Evolutionary conservation across 2,113 vertebrate genomes (phyloP).

Genomic region (Microtus montanus): DNA sequence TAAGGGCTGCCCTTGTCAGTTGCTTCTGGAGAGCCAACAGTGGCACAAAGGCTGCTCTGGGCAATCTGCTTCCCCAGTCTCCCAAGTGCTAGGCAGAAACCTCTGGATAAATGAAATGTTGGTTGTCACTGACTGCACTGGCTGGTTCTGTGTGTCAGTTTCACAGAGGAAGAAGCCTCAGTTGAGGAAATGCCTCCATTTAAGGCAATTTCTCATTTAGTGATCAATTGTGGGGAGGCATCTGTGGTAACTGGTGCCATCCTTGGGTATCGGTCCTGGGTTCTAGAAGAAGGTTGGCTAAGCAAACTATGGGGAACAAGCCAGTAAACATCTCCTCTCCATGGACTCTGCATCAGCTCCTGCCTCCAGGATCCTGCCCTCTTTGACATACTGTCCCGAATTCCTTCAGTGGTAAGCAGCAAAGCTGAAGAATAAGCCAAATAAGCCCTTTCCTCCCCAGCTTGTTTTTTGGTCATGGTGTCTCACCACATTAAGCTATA

Average conservation of each 20-base stretch:
- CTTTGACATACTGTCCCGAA: neutral
- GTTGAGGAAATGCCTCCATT: neutral
- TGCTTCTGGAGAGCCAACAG: neutral
- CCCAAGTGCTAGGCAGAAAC: neutral
- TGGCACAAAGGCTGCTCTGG: neutral
- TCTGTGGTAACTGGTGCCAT: neutral
- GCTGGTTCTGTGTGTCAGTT: neutral
- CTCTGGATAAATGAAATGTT: neutral
- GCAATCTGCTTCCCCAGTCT: neutral
- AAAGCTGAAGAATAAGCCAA: neutral
- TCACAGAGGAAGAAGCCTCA: neutral
- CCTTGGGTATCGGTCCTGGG: neutral
- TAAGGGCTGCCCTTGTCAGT: neutral
- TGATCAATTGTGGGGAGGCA: neutral
- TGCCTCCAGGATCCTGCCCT: neutral
- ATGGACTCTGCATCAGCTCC: neutral
- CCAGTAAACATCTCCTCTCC: neutral
- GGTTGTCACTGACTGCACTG: neutral
- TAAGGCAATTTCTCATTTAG: neutral
- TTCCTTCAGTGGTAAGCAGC: neutral
- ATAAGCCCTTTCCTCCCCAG: neutral
- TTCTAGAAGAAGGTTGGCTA: neutral
- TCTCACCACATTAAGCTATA: neutral
- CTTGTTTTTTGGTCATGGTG: neutral
- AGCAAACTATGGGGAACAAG: neutral